Evolutionary conservation across 2,797 vertebrate species (phyloP).

Genomic region (Tokudaia tokunoshimensis): DNA sequence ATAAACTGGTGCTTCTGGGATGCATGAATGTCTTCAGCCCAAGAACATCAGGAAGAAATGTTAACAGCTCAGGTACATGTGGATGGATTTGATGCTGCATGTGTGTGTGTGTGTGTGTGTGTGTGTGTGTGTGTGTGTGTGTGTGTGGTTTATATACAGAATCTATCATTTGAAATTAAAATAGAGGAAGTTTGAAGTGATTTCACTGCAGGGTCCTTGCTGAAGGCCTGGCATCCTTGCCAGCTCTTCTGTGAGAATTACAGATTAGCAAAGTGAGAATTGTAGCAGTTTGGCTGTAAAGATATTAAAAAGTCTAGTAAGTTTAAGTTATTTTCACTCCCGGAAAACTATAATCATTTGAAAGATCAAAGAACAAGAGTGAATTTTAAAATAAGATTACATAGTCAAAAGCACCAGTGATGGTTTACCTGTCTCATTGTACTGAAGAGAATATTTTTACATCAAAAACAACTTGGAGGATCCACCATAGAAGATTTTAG

Average conservation of each 20-base stretch:
- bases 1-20: background rate
- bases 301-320: slow-evolving; percentile 87
- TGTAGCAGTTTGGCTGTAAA: slow-evolving; percentile 86
- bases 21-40: background rate
- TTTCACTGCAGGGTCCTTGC: slow-evolving; percentile 86
- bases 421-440: slow-evolving; percentile 6
- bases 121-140: slow-evolving; percentile 26
- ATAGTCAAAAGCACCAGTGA: slow-evolving; percentile 37
- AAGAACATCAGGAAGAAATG: slow-evolving; percentile 5
- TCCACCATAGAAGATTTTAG: slow-evolving; percentile 3
- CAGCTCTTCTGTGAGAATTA: slow-evolving; percentile 87
- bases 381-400: slow-evolving; percentile 79
- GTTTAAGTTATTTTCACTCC: slow-evolving; percentile 86
- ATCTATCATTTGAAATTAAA: slow-evolving; percentile 86
- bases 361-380: slow-evolving; percentile 84
- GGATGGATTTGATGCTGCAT: slow-evolving; percentile 51
- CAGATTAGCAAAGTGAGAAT: slow-evolving; percentile 87
- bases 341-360: slow-evolving; percentile 84
- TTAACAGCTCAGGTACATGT: slow-evolving; percentile 69
- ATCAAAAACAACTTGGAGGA: background rate
- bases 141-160: slow-evolving; percentile 82
- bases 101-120: slow-evolving; percentile 27
- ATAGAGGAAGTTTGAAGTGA: slow-evolving; percentile 85
- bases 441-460: background rate
- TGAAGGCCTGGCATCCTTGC: slow-evolving; percentile 84